These are phyloP conservation scores for Neopipo cinnamomea DNA, from an alignment of 2,113 vertebrate genomes.

Conservation along the genomic window DNA sequence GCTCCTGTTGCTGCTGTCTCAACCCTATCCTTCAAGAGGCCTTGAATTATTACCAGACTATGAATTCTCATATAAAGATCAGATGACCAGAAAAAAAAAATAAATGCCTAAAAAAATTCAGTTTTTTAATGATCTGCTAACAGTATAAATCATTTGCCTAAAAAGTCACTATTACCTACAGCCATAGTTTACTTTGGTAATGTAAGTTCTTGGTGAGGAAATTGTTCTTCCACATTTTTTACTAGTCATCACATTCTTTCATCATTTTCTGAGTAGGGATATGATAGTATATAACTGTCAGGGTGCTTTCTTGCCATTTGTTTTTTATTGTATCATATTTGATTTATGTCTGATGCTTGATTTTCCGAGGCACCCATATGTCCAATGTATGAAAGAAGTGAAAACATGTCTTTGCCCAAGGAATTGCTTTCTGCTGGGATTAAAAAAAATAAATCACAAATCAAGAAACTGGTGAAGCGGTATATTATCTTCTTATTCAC, in stretches of 20 bases:
- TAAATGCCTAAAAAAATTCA: not conserved
- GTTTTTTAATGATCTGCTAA: not conserved
- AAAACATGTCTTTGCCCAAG: not conserved
- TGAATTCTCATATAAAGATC: not conserved
- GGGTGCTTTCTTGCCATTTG: not conserved
- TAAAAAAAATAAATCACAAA: not conserved
- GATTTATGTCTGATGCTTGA: not conserved
- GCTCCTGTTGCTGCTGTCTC: not conserved
- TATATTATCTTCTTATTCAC: not conserved
- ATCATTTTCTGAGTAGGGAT: not conserved
- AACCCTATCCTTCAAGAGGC: not conserved
- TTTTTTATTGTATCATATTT: not conserved
- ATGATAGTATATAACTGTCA: not conserved
- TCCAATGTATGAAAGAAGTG: not conserved
- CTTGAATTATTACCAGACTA: not conserved
- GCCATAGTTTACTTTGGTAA: not conserved
- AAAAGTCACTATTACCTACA: not conserved
- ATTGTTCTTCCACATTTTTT: not conserved
- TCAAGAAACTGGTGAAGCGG: not conserved
- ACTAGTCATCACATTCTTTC: not conserved
- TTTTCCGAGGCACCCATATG: not conserved
- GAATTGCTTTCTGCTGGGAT: not conserved
- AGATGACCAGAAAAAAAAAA: not conserved
- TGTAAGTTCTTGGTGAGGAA: not conserved
- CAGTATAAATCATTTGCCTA: not conserved